These are phyloP conservation scores for Epistrophe grossulariae DNA, from an alignment of 2,888 invertebrate species.

Conservation along the genomic window DNA sequence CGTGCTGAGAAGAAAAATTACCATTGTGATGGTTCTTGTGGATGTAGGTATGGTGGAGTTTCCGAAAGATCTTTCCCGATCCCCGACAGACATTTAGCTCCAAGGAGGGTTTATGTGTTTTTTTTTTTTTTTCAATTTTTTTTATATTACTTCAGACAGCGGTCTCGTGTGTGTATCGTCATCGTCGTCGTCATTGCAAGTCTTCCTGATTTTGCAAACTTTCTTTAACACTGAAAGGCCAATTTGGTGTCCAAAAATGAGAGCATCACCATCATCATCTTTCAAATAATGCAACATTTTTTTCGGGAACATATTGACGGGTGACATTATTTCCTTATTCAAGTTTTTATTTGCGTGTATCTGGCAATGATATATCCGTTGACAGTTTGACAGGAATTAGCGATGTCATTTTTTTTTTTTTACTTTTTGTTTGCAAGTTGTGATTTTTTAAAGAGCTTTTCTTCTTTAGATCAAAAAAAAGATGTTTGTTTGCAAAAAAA, in stretches of 20 bases:
- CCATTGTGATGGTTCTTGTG: slow-evolving; percentile 57
- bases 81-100: slow-evolving; percentile 32
- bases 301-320: slow-evolving; percentile 48
- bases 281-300: slow-evolving; percentile 30
- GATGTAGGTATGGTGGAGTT: neutral
- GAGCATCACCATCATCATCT: slow-evolving; percentile 52
- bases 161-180: slow-evolving; percentile 34
- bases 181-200: neutral
- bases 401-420: slow-evolving; percentile 26
- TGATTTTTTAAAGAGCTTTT: neutral
- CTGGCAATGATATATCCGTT: slow-evolving; percentile 56
- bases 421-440: slow-evolving; percentile 1
- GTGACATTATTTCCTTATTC: slow-evolving; percentile 63
- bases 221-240: slow-evolving; percentile 30
- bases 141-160: slow-evolving; percentile 36
- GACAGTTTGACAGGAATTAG: slow-evolving; percentile 70
- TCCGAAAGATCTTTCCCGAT: slow-evolving; percentile 2
- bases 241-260: slow-evolving; percentile 49
- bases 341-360: slow-evolving; percentile 62
- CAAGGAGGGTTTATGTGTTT: slow-evolving; percentile 30
- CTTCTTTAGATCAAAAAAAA: no score
- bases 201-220: slow-evolving; percentile 53
- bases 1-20: slow-evolving; percentile 73
- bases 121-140: slow-evolving; percentile 12
- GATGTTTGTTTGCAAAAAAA: no score